A percentile compares a stretch with the other conserved stretches of the same genome.
Evolutionary conservation across 2,797 vertebrate species (phyloP).

Genomic region (Enteromius paludinosus): DNA sequence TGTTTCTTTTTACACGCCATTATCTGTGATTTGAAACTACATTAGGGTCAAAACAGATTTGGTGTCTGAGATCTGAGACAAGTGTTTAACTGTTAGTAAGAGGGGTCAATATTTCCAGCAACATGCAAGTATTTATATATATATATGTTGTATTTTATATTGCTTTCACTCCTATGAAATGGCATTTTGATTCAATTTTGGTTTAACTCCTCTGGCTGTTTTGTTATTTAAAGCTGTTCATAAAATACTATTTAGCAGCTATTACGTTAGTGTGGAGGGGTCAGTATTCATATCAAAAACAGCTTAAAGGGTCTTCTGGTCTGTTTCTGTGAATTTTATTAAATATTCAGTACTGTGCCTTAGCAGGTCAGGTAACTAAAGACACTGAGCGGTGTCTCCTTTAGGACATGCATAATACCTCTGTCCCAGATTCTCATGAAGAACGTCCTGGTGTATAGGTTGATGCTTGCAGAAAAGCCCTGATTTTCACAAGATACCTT

Average conservation of each 20-base stretch:
- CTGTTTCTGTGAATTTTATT: slow-evolving; percentile 52
- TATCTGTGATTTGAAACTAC: slow-evolving; percentile 4
- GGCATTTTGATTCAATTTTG: not conserved
- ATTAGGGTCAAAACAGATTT: not conserved
- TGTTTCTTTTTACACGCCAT: not conserved
- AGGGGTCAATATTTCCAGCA: not conserved
- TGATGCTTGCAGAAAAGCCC: not conserved
- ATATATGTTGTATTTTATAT: not conserved
- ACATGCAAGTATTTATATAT: not conserved
- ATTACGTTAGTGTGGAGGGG: not conserved
- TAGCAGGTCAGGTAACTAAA: slow-evolving; percentile 42
- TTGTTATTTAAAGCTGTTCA: slow-evolving; percentile 1
- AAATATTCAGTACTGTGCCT: slow-evolving; percentile 70
- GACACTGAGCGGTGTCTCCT: slow-evolving; percentile 30
- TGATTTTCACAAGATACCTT: not conserved
- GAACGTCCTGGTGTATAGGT: slow-evolving; percentile 9
- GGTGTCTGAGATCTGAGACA: not conserved
- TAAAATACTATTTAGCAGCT: not conserved
- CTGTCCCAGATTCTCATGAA: slow-evolving; percentile 52
- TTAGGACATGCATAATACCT: slow-evolving; percentile 46
- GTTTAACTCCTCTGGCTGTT: not conserved
- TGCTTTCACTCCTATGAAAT: not conserved
- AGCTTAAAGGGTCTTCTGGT: not conserved
- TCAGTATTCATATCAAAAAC: slow-evolving; percentile 16
- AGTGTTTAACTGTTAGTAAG: not conserved